A percentile compares a stretch with the other conserved stretches of the same genome.
Evolutionary conservation across 2,888 invertebrate genomes (phyloP).

Genomic region (Microctonus brassicae): DNA sequence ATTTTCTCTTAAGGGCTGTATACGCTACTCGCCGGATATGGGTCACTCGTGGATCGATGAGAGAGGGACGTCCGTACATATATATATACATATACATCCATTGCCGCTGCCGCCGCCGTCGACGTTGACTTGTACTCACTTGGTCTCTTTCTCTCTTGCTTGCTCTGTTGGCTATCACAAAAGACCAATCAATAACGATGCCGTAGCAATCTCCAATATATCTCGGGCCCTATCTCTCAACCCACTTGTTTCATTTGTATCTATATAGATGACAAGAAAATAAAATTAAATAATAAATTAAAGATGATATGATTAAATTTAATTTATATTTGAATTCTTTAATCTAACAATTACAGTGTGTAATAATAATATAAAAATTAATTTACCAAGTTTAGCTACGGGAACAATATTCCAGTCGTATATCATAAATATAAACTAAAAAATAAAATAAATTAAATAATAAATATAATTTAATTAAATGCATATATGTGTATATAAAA

Average conservation of each 20-base stretch:
- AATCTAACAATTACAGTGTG: too few species aligned
- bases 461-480: too few species aligned
- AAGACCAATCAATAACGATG: slow-evolving; percentile 67
- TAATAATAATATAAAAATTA: too few species aligned
- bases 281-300: not conserved
- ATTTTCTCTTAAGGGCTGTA: not conserved
- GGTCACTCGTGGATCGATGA: slow-evolving; percentile 68
- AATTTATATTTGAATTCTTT: too few species aligned
- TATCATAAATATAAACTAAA: not conserved
- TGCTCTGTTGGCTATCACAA: slow-evolving; percentile 69
- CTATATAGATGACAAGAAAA: not conserved
- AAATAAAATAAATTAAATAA: not conserved
- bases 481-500: too few species aligned
- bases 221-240: slow-evolving; percentile 46
- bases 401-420: too few species aligned
- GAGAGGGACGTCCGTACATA: slow-evolving; percentile 27
- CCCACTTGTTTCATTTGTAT: slow-evolving; percentile 13
- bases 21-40: slow-evolving; percentile 60
- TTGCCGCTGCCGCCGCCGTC: too few species aligned
- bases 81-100: too few species aligned
- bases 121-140: slow-evolving; percentile 70
- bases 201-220: slow-evolving; percentile 60
- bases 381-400: too few species aligned
- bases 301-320: not conserved
- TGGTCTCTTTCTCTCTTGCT: slow-evolving; percentile 71